These are phyloP conservation scores for Lethocerus indicus DNA, from an alignment of 1,140 invertebrate genomes.

Conservation along the genomic window DNA sequence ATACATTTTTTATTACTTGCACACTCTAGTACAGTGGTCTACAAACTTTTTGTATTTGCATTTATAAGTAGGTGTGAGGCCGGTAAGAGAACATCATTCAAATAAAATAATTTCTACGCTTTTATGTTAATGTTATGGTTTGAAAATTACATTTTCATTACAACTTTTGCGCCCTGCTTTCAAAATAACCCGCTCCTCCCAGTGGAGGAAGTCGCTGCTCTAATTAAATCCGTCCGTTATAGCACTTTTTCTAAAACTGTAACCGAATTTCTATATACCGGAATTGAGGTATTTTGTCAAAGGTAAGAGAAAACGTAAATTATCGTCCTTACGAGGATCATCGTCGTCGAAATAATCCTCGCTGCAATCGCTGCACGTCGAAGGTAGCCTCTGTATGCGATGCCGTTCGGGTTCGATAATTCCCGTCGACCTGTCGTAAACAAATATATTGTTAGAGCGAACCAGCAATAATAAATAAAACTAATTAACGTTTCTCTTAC, in stretches of 20 bases:
- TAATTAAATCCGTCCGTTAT: no score
- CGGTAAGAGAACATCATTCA: no score
- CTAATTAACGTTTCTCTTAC: no score
- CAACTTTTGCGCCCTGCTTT: not conserved
- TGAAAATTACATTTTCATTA: not conserved
- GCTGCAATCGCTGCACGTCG: constrained; percentile 18
- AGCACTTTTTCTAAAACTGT: no score
- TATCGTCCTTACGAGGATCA: constrained; percentile 18
- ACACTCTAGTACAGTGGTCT: no score
- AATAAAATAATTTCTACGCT: not conserved
- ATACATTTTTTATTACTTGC: no score
- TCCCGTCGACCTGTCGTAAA: constrained; percentile 10
- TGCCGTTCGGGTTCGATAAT: constrained; percentile 14
- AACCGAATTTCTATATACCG: no score
- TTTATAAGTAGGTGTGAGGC: no score
- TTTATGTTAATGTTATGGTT: not conserved
- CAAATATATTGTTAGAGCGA: constrained; percentile 2
- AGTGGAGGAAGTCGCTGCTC: no score
- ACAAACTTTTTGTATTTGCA: no score
- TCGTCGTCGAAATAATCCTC: constrained; percentile 30
- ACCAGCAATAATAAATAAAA: no score
- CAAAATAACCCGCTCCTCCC: not conserved
- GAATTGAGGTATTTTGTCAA: not conserved
- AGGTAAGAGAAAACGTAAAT: constrained; percentile 3
- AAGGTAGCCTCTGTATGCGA: constrained; percentile 14